Evolutionary conservation across 2,888 invertebrate genomes (phyloP).

Genomic region (Smittia sp.): DNA sequence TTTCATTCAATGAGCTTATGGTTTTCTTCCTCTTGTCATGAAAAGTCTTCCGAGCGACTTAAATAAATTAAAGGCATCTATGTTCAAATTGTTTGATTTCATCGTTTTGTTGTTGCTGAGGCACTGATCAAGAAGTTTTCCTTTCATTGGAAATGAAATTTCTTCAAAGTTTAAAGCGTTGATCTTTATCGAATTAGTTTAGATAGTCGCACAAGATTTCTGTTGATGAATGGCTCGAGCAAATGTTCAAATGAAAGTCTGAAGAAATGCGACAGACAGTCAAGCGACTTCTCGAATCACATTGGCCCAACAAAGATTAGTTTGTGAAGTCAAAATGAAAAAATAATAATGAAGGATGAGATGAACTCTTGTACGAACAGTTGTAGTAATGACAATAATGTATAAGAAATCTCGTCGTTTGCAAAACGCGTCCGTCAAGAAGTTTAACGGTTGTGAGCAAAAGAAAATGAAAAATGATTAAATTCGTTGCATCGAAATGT

Average conservation of each 20-base stretch:
- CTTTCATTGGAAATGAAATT: not conserved
- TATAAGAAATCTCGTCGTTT: not conserved
- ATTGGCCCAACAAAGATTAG: not conserved
- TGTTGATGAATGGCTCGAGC: no score
- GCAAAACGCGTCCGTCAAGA: no score
- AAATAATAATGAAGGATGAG: not conserved
- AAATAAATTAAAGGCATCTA: conserved; percentile 19
- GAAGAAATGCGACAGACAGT: no score
- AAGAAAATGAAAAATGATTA: not conserved
- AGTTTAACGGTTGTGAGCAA: no score
- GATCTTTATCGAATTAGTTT: no score
- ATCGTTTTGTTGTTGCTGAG: not conserved
- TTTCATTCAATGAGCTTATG: not conserved
- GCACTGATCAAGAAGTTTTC: conserved; percentile 13
- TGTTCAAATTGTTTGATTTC: conserved; percentile 6
- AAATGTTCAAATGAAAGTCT: no score
- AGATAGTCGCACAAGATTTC: no score
- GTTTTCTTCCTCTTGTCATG: not conserved
- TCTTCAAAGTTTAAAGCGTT: no score
- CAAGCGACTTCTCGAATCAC: no score
- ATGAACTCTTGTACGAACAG: not conserved
- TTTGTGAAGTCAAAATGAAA: not conserved
- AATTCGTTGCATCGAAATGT: conserved; percentile 8
- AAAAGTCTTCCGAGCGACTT: not conserved
- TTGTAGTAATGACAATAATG: not conserved